Conservation (phyloP, 2,113 vertebrate genomes). For the Atlantisia rogersi region DNA sequence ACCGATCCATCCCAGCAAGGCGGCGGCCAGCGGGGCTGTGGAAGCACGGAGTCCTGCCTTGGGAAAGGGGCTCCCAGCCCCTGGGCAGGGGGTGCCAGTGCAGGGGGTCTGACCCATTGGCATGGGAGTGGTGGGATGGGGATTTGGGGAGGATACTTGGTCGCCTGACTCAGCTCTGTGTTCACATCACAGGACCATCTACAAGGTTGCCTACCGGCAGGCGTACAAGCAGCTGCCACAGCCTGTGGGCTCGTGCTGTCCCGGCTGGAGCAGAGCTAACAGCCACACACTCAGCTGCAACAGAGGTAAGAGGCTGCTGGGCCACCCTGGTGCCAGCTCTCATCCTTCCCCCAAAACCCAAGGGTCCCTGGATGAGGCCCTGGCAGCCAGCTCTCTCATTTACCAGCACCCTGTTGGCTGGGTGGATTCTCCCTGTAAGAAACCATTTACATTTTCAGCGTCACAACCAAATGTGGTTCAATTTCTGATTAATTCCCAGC, state of each 20-base stretch:
- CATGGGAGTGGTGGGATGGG: rapidly evolving
- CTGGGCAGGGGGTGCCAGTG: background rate
- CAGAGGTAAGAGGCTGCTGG: conserved; percentile 78
- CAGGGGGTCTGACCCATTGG: background rate
- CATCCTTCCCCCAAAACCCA: rapidly evolving
- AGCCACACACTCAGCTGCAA: conserved; percentile 77
- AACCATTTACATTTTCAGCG: background rate
- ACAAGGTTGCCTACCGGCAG: conserved; percentile 84
- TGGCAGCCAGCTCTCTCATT: background rate
- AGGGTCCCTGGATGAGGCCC: background rate
- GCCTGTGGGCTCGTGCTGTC: conserved; percentile 82
- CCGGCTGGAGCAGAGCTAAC: conserved; percentile 80
- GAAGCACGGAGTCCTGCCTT: rapidly evolving
- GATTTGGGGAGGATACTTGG: background rate
- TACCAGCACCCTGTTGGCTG: background rate
- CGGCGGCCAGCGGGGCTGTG: rapidly evolving
- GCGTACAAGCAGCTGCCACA: conserved; percentile 30
- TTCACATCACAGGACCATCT: conserved; percentile 82
- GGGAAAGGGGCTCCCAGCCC: background rate
- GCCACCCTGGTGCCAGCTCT: rapidly evolving
- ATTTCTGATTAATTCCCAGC: conserved; percentile 1
- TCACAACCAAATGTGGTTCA: background rate
- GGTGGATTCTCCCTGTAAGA: background rate
- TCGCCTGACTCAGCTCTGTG: background rate
- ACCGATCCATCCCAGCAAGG: rapidly evolving